Base-by-base conservation (phyloP, 2,797 vertebrate species). In the Chloroceryle amazona region DNA sequence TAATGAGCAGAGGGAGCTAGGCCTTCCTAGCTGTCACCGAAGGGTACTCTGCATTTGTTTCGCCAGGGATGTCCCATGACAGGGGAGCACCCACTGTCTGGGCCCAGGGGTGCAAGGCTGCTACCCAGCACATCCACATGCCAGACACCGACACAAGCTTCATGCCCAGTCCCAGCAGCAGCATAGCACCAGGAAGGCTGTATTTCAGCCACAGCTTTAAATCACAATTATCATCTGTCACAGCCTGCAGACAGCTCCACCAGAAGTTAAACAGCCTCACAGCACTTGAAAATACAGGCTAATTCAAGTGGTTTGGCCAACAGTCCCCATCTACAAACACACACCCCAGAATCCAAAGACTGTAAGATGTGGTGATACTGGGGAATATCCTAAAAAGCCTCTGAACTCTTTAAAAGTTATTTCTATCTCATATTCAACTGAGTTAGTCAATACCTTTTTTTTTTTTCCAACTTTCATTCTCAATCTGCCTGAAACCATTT, bases 301-400 rank as follows among this genome's bases (percentile, higher is more conserved):
- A 81, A 81, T 72, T 78, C 52, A 87, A 82, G 68, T 17, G 20
- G 33, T 61, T 92, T 85, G 72, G 89, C 81, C 67, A 71, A 19
- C 7, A 13, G 12, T 20, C 3, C 12, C 28, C 29, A 61, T 46
- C 75, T 39, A 78, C 14, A 63, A 61, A 87, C 89, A 80, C 33
- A 82, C 68, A 80, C 3, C 18, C 26, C 8, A 13, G 26, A 61
- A 91, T n/a, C 9, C 28, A 37, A 78, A 67, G 22, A 41, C 13
- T 60, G 31, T 67, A 87, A 91, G 47, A 19, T 90, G 21, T 72
- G 54, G 39, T 25, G 29, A 67, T 63, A 47, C 31, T 11, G 22
- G 73, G 49, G 82, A 78, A 91, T 42, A 87, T 23, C 60, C 74
- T 47, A 26, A 81, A 92, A 91, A 95, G 60, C 47, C 44, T 86